phyloP scores from a whole-genome alignment of 2,888 invertebrate species.

The Liopterus haemorrhoidalis region DNA sequence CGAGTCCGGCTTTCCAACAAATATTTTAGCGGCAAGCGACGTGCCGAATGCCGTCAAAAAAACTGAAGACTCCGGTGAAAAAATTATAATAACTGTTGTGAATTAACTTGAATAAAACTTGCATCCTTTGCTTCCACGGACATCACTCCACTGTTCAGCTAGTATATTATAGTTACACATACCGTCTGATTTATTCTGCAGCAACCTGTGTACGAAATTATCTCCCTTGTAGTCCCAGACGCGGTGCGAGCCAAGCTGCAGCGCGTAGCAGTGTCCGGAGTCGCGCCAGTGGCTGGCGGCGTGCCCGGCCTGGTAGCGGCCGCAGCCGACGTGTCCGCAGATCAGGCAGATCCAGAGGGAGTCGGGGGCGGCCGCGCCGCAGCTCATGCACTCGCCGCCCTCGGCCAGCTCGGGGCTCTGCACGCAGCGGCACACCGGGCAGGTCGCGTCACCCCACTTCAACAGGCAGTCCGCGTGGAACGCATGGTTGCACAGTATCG shows the following conservation, averaged over 20 bases:
- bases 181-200: slow-evolving; percentile 95
- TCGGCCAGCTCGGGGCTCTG: slow-evolving; percentile 54
- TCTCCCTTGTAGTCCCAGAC: slow-evolving; percentile 99
- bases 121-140: too few relatives aligned
- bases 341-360: slow-evolving; percentile 98
- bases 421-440: slow-evolving; percentile 88
- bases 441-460: slow-evolving; percentile 96
- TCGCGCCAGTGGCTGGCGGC: slow-evolving; percentile 93
- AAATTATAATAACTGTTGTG: too few relatives aligned
- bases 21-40: too few relatives aligned
- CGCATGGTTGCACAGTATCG: slow-evolving; percentile 96
- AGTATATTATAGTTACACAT: too few relatives aligned
- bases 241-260: slow-evolving; percentile 91
- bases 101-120: too few relatives aligned
- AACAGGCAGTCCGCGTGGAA: slow-evolving; percentile 94
- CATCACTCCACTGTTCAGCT: too few relatives aligned
- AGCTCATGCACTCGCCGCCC: slow-evolving; percentile 56
- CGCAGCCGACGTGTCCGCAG: slow-evolving; percentile 98
- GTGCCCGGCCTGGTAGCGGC: slow-evolving; percentile 78
- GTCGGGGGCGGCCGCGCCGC: slow-evolving; percentile 57
- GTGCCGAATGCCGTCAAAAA: too few relatives aligned
- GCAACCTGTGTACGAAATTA: slow-evolving; percentile 84
- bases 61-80: too few relatives aligned
- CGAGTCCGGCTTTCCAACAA: too few relatives aligned
- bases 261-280: slow-evolving; percentile 94